A percentile compares a stretch with the other conserved stretches of the same genome.
Conservation (phyloP, 2,797 vertebrate genomes). For the Sebastes paucispinis region DNA sequence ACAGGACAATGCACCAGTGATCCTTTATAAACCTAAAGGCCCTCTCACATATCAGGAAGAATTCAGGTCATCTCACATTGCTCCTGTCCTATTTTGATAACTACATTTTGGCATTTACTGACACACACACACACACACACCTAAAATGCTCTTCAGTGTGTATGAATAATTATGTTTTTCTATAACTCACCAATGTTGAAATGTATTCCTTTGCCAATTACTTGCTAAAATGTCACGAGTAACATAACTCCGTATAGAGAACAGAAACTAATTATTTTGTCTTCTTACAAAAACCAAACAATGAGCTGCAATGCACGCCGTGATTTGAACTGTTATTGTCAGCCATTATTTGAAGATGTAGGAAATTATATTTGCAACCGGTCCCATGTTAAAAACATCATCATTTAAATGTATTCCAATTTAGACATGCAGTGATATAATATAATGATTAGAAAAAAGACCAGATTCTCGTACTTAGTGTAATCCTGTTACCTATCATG, state of each 20-base stretch:
- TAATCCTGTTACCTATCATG: neutral
- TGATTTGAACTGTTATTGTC: neutral
- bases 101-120: conserved; percentile 8
- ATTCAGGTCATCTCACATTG: conserved; percentile 18
- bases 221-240: conserved; percentile 20
- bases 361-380: neutral
- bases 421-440: neutral
- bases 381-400: neutral
- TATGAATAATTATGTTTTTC: neutral
- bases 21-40: conserved; percentile 23
- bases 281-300: conserved; percentile 4
- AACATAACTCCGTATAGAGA: conserved; percentile 16
- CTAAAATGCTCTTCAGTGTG: neutral
- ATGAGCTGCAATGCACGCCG: neutral
- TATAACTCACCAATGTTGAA: conserved; percentile 20
- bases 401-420: neutral
- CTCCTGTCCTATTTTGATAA: neutral
- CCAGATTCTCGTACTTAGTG: neutral
- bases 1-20: neutral
- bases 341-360: neutral
- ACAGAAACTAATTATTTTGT: conserved; percentile 22
- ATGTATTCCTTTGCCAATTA: conserved; percentile 26
- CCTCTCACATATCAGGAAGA: conserved; percentile 18
- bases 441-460: neutral
- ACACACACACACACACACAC: neutral